Evolutionary conservation across 2,888 invertebrate species (phyloP).

Genomic region (Crematogaster levior): DNA sequence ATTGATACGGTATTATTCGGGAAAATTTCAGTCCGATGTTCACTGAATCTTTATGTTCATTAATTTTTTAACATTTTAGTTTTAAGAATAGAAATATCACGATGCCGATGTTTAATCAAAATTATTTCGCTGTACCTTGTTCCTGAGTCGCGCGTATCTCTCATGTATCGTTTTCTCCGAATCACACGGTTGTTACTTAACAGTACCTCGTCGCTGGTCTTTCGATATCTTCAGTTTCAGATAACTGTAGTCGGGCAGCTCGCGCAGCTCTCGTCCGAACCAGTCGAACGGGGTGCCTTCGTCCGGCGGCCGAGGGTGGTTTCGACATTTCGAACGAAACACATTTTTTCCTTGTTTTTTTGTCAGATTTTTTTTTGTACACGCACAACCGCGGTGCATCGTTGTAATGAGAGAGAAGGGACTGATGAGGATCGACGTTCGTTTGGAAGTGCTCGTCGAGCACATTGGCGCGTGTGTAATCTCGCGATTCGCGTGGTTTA

Average conservation of each 20-base stretch:
- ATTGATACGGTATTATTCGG: neutral
- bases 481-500: slow-evolving; percentile 16
- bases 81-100: neutral
- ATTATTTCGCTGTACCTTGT: neutral
- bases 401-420: neutral
- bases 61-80: neutral
- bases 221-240: neutral
- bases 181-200: neutral
- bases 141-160: neutral
- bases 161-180: neutral
- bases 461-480: neutral
- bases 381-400: neutral
- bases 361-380: neutral
- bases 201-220: slow-evolving; percentile 14
- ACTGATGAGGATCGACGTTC: slow-evolving; percentile 34
- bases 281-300: slow-evolving; percentile 10
- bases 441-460: slow-evolving; percentile 6
- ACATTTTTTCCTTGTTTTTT: neutral
- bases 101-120: neutral
- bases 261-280: slow-evolving; percentile 26
- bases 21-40: neutral
- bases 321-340: slow-evolving; percentile 20
- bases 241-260: slow-evolving; percentile 10
- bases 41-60: neutral
- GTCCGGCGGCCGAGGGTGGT: slow-evolving; percentile 7